A percentile compares a stretch with the other conserved stretches of the same genome.
Conservation (phyloP, 2,113 vertebrate genomes). For the Lucifuga dentata region DNA sequence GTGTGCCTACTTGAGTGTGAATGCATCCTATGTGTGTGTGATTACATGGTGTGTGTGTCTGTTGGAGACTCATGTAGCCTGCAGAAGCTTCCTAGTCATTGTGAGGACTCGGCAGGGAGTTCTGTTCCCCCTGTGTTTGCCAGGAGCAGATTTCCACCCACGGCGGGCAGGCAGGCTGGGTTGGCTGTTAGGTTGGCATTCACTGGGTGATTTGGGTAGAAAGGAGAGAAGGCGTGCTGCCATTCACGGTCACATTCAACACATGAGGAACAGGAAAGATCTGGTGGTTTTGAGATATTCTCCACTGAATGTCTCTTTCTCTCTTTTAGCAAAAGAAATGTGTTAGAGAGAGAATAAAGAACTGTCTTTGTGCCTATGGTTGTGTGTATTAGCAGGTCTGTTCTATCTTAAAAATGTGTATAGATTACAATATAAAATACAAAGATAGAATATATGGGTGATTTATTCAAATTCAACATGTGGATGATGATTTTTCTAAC, state of each 20-base stretch:
- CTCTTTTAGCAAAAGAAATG: conserved; percentile 20
- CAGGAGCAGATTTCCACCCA: conserved; percentile 83
- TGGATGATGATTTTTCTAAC: neutral
- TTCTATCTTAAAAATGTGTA: neutral
- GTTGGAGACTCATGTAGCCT: conserved; percentile 56
- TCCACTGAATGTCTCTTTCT: conserved; percentile 18
- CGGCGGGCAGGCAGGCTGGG: conserved; percentile 67
- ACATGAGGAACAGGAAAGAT: conserved; percentile 48
- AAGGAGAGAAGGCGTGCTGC: conserved; percentile 64
- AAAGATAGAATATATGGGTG: too few relatives aligned
- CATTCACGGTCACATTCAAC: conserved; percentile 76
- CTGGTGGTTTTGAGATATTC: conserved; percentile 44
- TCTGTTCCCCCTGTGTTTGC: conserved; percentile 72
- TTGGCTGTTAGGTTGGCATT: conserved; percentile 71
- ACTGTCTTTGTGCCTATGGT: too few relatives aligned
- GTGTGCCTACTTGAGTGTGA: conserved; percentile 47
- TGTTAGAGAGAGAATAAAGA: too few relatives aligned
- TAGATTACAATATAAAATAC: neutral
- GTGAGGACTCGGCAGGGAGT: conserved; percentile 74
- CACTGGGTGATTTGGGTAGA: conserved; percentile 63
- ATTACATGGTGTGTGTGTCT: conserved; percentile 45
- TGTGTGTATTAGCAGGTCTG: too few relatives aligned
- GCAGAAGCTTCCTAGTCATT: conserved; percentile 73
- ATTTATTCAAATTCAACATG: conserved; percentile 10
- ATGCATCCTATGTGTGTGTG: conserved; percentile 38